These are phyloP conservation scores for Montipora cactus DNA, from an alignment of 64 coral and sea anemone species.

Conservation along the genomic window DNA sequence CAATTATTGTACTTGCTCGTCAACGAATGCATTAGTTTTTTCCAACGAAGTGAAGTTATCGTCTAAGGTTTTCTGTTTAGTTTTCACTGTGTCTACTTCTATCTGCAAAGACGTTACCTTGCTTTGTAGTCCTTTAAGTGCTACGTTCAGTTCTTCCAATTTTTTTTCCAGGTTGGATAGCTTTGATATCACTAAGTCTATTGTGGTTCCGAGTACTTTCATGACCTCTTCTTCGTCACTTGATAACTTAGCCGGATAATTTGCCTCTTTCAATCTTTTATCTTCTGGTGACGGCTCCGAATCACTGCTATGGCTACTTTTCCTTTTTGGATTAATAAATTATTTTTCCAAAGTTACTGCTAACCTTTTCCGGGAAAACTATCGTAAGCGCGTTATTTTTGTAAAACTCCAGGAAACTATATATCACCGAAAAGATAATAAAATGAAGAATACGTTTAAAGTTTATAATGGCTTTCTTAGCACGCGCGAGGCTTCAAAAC, in stretches of 20 bases:
- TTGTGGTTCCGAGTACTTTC: neutral
- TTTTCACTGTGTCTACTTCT: neutral
- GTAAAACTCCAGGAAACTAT: too few species aligned
- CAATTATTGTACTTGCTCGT: neutral
- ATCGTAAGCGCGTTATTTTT: too few species aligned
- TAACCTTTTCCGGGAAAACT: too few species aligned
- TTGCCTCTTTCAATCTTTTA: neutral
- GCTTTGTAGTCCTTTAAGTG: neutral
- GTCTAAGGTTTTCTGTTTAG: neutral
- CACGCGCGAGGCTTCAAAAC: too few species aligned
- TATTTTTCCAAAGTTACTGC: neutral
- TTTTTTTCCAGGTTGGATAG: neutral
- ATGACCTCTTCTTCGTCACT: neutral
- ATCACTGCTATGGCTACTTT: neutral
- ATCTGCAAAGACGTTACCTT: neutral
- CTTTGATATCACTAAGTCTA: neutral
- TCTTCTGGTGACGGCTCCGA: neutral
- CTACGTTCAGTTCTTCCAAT: neutral
- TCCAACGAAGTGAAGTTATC: neutral
- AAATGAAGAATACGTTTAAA: too few species aligned
- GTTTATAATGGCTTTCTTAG: too few species aligned
- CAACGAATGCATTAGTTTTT: neutral
- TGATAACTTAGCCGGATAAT: neutral
- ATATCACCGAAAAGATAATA: too few species aligned
- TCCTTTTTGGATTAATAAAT: neutral